Base-by-base conservation (phyloP, 1,140 invertebrate genomes). In the Bilobella aurantiaca region DNA sequence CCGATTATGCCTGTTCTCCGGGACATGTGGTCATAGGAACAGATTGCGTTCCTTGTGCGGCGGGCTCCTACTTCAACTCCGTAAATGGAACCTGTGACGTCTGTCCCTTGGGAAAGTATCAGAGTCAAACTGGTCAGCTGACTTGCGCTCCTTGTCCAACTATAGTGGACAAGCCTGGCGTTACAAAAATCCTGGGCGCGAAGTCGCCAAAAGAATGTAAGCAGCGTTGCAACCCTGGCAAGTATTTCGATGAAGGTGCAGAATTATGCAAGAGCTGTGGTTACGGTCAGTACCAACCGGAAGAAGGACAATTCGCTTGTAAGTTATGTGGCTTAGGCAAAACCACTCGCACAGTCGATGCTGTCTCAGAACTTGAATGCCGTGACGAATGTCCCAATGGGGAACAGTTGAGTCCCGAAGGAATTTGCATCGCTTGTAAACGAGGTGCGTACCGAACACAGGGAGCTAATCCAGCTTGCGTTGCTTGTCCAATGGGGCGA, bases 1-100 rank as follows among this genome's bases (percentile, higher is more conserved):
- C 92, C 0, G 91, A 94, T 74, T 97, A 94, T 75, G 90, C 91
- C 62, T 97, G 94, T 78, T 89, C 90, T 0, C 81, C 86, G 67
- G 94, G 94, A 60, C 90, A 95, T 81, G 93, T 96, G 31, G 90
- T 93, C 1, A 88, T 92, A 81, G 87, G 88, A 27, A 89, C 91
- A 64, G 89, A 92, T 75, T 95, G 91, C 76, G 95, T 98, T 28
- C 89, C 94, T 28, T 99, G 96, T 77, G 87, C 93, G 34, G 84
- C 94, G 68, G 96, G 96, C 59, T 92, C 90, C 1, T 96, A 83
- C 80, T 93, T 89, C 75, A 84, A 93, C 70, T 81, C 81, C 32
- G 81, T 83, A 5, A 87, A 83, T 28, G 84, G 86, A 71, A 84
- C 82, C 25, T 98, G 96, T 75, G 77, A 86, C 18, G 84, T 86